A percentile compares a stretch with the other conserved stretches of the same genome.
Evolutionary conservation across 23 tunicate species (phyloP).

Genomic region (Styela clava): DNA sequence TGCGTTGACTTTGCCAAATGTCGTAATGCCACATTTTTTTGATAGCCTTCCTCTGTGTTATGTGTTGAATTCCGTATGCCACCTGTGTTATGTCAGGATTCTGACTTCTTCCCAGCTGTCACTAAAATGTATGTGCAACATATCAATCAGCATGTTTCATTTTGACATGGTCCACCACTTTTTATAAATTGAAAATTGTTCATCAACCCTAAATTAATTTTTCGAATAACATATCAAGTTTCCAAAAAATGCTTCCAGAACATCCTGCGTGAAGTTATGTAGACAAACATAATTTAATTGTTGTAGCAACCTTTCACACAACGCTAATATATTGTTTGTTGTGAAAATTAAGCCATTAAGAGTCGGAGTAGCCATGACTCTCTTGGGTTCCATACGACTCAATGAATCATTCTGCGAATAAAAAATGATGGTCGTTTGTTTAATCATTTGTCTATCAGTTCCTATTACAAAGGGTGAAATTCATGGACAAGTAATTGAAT

Average conservation of each 20-base stretch:
- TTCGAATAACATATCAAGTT: slow-evolving; percentile 41
- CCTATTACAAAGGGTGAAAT: too few relatives aligned
- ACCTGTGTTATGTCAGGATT: slow-evolving; percentile 33
- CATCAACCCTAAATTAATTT: too few relatives aligned
- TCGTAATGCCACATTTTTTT: slow-evolving; percentile 45
- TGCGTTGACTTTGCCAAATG: slow-evolving; percentile 26
- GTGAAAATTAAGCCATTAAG: slow-evolving; percentile 39
- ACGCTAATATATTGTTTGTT: slow-evolving; percentile 18
- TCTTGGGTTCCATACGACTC: neutral
- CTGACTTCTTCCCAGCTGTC: too few relatives aligned
- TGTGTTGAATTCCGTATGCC: slow-evolving; percentile 8
- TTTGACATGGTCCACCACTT: too few relatives aligned
- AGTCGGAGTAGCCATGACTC: slow-evolving; percentile 31
- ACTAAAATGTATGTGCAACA: slow-evolving; percentile 4
- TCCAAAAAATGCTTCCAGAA: slow-evolving; percentile 66
- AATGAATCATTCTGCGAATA: neutral
- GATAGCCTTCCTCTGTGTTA: slow-evolving; percentile 23
- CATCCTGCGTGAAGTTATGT: slow-evolving; percentile 43
- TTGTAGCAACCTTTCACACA: neutral
- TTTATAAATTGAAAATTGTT: too few relatives aligned
- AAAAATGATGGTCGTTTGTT: too few relatives aligned
- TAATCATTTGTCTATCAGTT: too few relatives aligned
- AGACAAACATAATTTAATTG: slow-evolving; percentile 20
- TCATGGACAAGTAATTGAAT: too few relatives aligned
- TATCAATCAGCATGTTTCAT: too few relatives aligned